Evolutionary conservation across 2,113 vertebrate genomes (phyloP), one percentile per base, ranked within the genome.

Genomic region (Oreochromis tanganicae): DNA sequence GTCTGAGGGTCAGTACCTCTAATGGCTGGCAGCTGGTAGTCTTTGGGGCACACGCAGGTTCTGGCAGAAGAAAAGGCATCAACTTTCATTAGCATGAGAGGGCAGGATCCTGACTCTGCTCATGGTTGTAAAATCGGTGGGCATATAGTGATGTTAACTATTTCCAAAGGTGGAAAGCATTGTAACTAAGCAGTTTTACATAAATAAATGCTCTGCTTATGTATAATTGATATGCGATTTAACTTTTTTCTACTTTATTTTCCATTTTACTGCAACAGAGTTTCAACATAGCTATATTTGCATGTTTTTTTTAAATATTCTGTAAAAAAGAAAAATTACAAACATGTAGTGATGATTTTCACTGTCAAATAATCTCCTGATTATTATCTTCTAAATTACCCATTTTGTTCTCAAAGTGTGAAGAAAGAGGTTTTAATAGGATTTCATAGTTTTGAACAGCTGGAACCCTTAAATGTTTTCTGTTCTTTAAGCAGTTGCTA

Each of bases 31-130:
- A 48, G 81, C 71, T 56, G 73, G 73, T 61, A 55, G 87, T 81
- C 36, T 81, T 50, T 81, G 36, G 87, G 85, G 68, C 36, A 13
- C 82, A 73, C 43, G 78, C 75, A 73, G 36, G 27, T 71, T 85
- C 27, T 86, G 66, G 86, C 92, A 88, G 83, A 85, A 68, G 54
- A 56, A 84, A 87, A 55, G 52, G 66, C 90, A 89, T 81, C 81
- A 68, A 50, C 84, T 88, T 84, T 89, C 71, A 90, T 89, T 84
- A 92, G 27, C 73, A 46, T 87, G 55, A 27, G 7, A 80, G 68
- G 55, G n/a, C 88, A 84, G 66, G 46, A 85, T 52, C 83, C 89
- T 43, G 4, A 63, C 79, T 83, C 57, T 75, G 36, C n/a, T 68
- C 63, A 9, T 66, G 61, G 81, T 91, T 63, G 84, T 66, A 34